Evolutionary conservation across 2,113 vertebrate genomes (phyloP).

Genomic region (Raphicerus campestris): DNA sequence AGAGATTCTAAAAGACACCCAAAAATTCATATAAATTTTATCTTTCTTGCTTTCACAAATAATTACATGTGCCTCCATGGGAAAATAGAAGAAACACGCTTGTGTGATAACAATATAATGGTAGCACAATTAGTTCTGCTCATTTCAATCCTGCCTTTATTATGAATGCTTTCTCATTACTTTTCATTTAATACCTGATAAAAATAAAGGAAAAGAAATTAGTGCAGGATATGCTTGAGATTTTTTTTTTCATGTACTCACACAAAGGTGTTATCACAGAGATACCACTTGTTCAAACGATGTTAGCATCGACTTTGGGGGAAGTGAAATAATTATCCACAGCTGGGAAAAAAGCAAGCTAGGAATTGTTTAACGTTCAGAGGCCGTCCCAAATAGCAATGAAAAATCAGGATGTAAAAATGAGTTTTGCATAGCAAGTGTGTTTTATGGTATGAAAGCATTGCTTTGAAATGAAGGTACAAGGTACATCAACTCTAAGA

Average conservation of each 20-base stretch:
- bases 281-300: neutral
- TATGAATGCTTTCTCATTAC: accelerated
- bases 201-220: neutral
- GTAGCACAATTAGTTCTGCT: accelerated
- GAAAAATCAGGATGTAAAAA: neutral
- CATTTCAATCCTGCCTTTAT: neutral
- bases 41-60: neutral
- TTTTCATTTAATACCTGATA: neutral
- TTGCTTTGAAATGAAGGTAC: constrained; percentile 47
- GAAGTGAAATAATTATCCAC: constrained; percentile 20
- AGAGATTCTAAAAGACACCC: neutral
- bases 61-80: neutral
- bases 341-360: constrained; percentile 20
- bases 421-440: constrained; percentile 47
- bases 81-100: neutral
- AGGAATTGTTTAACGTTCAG: neutral
- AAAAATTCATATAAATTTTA: neutral
- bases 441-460: constrained; percentile 12
- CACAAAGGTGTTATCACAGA: neutral
- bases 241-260: constrained; percentile 23
- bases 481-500: constrained; percentile 37
- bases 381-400: constrained; percentile 6
- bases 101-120: neutral
- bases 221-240: neutral
- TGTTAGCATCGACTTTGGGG: neutral